Percentiles rank a stretch among this genome's conserved stretches.
Conservation (phyloP, 2,888 invertebrate genomes). For the Lasioglossum malachurum region DNA sequence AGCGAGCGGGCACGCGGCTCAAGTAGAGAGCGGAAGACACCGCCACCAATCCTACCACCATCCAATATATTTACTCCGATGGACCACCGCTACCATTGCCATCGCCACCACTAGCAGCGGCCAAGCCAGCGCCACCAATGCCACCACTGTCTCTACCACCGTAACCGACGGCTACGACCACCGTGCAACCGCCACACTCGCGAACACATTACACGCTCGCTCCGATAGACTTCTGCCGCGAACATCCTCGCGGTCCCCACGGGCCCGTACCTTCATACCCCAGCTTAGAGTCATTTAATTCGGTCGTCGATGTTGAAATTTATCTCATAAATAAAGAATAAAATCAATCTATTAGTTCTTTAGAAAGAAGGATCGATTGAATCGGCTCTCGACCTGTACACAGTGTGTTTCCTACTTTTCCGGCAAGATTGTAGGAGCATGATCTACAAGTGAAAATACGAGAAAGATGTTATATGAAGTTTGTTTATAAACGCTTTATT, state of each 20-base stretch:
- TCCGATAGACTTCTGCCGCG: constrained; percentile 14
- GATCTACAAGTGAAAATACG: too few relatives aligned
- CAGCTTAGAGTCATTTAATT: background rate
- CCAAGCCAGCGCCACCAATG: constrained; percentile 47
- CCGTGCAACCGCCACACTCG: constrained; percentile 55
- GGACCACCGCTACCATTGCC: constrained; percentile 78
- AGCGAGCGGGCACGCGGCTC: constrained; percentile 83
- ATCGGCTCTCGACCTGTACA: too few relatives aligned
- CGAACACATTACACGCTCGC: constrained; percentile 29
- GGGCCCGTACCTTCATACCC: background rate
- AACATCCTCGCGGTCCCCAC: background rate
- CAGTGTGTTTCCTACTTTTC: too few relatives aligned
- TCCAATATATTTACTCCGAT: constrained; percentile 82
- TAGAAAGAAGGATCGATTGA: too few relatives aligned
- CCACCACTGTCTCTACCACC: constrained; percentile 47
- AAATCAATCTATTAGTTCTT: too few relatives aligned
- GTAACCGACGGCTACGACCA: constrained; percentile 60
- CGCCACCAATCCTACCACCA: constrained; percentile 81
- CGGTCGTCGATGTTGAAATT: background rate
- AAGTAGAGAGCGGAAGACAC: constrained; percentile 83
- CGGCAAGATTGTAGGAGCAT: too few relatives aligned
- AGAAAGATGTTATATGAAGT: too few relatives aligned
- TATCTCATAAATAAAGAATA: too few relatives aligned
- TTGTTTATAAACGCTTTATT: too few relatives aligned
- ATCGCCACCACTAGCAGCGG: constrained; percentile 52